These are phyloP conservation scores for Drosophila fulvimacula DNA, from an alignment of 2,888 invertebrate species.

Conservation along the genomic window DNA sequence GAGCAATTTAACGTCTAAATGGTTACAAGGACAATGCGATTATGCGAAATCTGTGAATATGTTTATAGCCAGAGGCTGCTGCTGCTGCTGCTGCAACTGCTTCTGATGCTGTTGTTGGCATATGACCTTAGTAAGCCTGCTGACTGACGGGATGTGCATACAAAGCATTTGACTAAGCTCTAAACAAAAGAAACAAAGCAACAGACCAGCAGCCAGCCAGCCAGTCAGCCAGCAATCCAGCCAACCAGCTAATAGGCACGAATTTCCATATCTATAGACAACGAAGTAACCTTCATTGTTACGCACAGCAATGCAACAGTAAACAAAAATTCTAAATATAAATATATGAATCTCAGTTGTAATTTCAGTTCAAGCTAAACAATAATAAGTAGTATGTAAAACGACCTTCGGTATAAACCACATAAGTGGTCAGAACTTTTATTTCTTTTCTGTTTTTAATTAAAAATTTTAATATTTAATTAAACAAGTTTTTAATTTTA, in stretches of 20 bases:
- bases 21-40: conserved; percentile 74
- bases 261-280: conserved; percentile 25
- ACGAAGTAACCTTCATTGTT: conserved; percentile 49
- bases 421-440: no score
- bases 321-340: neutral
- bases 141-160: conserved; percentile 52
- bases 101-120: conserved; percentile 26
- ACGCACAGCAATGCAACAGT: conserved; percentile 21
- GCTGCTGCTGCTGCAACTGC: neutral
- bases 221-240: conserved; percentile 8
- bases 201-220: conserved; percentile 28
- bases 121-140: conserved; percentile 66
- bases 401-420: no score
- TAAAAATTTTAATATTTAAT: no score
- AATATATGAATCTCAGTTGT: neutral
- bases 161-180: conserved; percentile 63
- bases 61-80: conserved; percentile 29
- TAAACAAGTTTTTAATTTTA: no score
- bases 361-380: neutral
- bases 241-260: conserved; percentile 44
- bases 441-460: no score
- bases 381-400: no score
- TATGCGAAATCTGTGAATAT: conserved; percentile 55
- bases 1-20: conserved; percentile 58
- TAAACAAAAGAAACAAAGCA: conserved; percentile 65